Evolutionary conservation across 2,113 vertebrate species (phyloP).

Genomic region (Carettochelys insculpta): DNA sequence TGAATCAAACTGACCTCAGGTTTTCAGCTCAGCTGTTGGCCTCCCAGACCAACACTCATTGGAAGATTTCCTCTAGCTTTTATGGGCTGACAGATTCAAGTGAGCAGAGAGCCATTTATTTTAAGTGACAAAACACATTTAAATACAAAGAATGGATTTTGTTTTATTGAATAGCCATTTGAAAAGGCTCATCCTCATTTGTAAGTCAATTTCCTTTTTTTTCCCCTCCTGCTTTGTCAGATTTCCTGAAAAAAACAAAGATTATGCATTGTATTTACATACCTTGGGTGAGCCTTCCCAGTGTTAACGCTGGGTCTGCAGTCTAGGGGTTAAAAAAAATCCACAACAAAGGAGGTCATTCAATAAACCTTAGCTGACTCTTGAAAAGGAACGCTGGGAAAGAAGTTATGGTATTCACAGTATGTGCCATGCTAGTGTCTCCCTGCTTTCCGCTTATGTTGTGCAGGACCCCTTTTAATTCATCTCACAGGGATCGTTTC

Average conservation of each 20-base stretch:
- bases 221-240: background rate
- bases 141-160: background rate
- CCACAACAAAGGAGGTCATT: background rate
- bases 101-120: background rate
- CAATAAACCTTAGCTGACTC: background rate
- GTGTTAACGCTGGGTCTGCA: accelerated
- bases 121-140: background rate
- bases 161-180: background rate
- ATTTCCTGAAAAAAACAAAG: background rate
- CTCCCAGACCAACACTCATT: accelerated
- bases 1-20: background rate
- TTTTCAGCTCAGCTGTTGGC: background rate
- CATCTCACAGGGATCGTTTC: background rate
- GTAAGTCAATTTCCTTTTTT: background rate
- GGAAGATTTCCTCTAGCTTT: background rate
- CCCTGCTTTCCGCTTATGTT: background rate
- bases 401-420: background rate
- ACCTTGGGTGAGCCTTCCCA: background rate
- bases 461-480: background rate
- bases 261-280: accelerated
- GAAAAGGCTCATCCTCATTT: background rate
- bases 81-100: background rate
- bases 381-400: background rate
- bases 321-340: accelerated
- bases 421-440: accelerated